A percentile compares a stretch with the other conserved stretches of the same genome.
Evolutionary conservation across 1,140 invertebrate genomes (phyloP).

Genomic region (Cydia pomonella): DNA sequence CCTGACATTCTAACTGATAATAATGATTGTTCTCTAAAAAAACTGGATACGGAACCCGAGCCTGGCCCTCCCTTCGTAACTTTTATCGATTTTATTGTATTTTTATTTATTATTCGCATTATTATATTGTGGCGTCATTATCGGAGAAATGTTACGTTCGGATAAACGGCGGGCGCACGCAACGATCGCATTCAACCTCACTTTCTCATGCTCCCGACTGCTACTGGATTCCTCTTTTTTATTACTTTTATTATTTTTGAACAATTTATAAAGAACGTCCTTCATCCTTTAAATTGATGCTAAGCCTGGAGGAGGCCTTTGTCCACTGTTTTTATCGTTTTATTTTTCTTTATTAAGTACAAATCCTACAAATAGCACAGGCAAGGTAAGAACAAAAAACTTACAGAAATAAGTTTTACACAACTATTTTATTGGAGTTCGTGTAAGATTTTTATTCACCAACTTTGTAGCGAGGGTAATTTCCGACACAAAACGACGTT

Average conservation of each 20-base stretch:
- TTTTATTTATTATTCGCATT: slow-evolving; percentile 79
- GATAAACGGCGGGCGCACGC: slow-evolving; percentile 76
- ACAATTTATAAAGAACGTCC: slow-evolving; percentile 27
- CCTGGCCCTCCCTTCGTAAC: neutral
- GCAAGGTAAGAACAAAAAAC: too few species aligned
- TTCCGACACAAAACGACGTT: slow-evolving; percentile 50
- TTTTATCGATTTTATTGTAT: slow-evolving; percentile 30
- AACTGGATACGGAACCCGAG: neutral
- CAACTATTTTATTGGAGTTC: too few species aligned
- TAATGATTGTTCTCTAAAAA: neutral
- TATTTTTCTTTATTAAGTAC: too few species aligned
- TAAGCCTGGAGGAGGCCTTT: neutral
- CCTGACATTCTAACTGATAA: neutral
- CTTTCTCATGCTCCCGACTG: slow-evolving; percentile 71
- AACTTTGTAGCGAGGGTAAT: slow-evolving; percentile 10
- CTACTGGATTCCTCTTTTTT: slow-evolving; percentile 71
- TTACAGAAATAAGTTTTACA: too few species aligned
- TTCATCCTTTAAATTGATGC: slow-evolving; percentile 1
- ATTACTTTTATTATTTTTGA: slow-evolving; percentile 50
- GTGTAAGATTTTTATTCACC: too few species aligned
- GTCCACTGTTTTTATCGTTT: too few species aligned
- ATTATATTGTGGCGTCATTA: slow-evolving; percentile 81
- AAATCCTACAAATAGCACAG: too few species aligned
- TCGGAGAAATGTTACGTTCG: slow-evolving; percentile 80
- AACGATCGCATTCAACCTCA: slow-evolving; percentile 57